Evolutionary conservation across 2,888 invertebrate genomes (phyloP).

Genomic region (Schizaphis graminum): DNA sequence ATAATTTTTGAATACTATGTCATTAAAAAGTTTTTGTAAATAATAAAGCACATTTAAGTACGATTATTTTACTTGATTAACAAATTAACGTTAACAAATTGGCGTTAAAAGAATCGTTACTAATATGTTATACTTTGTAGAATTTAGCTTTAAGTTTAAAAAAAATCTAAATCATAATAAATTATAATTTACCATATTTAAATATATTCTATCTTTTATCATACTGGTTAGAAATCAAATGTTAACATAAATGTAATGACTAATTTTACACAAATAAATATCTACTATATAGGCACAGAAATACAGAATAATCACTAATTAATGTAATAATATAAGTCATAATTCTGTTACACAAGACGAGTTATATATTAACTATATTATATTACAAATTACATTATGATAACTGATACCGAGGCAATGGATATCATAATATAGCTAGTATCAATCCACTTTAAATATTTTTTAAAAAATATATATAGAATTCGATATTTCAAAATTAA

Average conservation of each 20-base stretch:
- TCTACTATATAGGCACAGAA: too few relatives aligned
- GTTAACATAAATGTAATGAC: too few relatives aligned
- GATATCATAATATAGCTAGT: not conserved
- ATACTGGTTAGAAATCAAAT: not conserved
- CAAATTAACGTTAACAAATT: not conserved
- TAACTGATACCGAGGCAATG: not conserved
- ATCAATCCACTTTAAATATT: not conserved
- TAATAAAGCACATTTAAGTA: not conserved
- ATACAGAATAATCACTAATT: too few relatives aligned
- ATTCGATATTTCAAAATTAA: not conserved
- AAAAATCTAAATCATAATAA: not conserved
- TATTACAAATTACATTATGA: not conserved
- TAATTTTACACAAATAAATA: too few relatives aligned
- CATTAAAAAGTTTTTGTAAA: not conserved
- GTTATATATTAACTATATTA: not conserved
- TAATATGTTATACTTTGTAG: not conserved
- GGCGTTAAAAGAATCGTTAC: not conserved
- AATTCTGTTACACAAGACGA: not conserved
- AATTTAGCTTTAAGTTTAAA: not conserved
- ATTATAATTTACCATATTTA: not conserved
- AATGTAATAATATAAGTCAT: not conserved
- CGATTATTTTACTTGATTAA: not conserved
- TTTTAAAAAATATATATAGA: not conserved
- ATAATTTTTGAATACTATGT: not conserved
- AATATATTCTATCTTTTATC: not conserved